Conservation (phyloP, 2,113 vertebrate genomes). For the Phodopus roborovskii region DNA sequence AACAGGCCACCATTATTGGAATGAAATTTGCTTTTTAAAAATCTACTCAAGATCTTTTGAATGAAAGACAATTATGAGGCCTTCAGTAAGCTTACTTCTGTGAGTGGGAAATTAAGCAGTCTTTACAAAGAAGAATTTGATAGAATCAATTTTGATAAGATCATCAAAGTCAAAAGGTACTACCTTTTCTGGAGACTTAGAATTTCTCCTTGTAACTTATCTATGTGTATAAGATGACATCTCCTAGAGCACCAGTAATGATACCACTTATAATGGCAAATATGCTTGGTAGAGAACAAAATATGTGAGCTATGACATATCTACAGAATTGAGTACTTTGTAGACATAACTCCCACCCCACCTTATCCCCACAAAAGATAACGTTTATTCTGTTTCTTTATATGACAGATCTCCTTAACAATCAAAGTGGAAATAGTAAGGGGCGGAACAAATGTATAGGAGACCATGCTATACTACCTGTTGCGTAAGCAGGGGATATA, state of each 20-base stretch:
- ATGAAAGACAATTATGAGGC: conserved; percentile 18
- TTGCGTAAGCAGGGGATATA: neutral
- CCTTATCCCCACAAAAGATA: neutral
- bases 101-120: neutral
- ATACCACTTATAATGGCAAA: neutral
- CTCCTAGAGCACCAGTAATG: neutral
- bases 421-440: neutral
- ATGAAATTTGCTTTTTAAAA: conserved; percentile 49
- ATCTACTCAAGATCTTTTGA: conserved; percentile 34
- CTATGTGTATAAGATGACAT: neutral
- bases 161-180: neutral
- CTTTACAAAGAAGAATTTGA: neutral
- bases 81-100: neutral
- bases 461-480: neutral
- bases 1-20: neutral
- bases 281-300: neutral
- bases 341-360: neutral
- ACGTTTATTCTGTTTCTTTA: neutral
- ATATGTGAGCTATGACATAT: neutral
- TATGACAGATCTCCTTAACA: neutral
- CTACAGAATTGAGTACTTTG: neutral
- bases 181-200: neutral
- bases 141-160: neutral
- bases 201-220: neutral
- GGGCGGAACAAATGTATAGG: neutral